Base-by-base conservation (phyloP, 2,113 vertebrate genomes). In the Chaetorhynchus papuensis region DNA sequence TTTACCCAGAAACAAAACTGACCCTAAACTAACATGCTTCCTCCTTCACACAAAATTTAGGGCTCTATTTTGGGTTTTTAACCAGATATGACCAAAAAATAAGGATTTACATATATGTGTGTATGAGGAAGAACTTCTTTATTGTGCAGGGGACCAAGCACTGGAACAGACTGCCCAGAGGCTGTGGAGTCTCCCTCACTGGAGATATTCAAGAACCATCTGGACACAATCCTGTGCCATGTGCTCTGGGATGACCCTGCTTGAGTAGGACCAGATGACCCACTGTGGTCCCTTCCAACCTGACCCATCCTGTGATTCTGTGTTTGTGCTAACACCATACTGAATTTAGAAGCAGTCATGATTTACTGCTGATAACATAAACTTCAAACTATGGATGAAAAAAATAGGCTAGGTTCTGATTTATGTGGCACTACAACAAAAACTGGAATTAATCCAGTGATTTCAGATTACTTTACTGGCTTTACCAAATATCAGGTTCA, bases 401-500 rank as follows among this genome's bases (percentile, higher is more conserved):
- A 27, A 81, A 92, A 85, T 4, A 63, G 33, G 68, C 14, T 68
- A 89, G 18, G 13, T 91, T 90, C 72, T 75, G 57, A 92, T 84
- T 88, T 78, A 69, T 68, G 42, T 72, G 72, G 69, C 65, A 57
- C 28, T 77, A 79, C 39, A 79, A 61, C 26, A 96, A 96, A 90
- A 93, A 49, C 13, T 93, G 83, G 86, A 94, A 83, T 52, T 79
- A 93, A 88, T 81, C 79, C 71, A 96, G 56, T 42, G 64, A 93
- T 66, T 96, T 93, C 56, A 95, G 69, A 88, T 94, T 87, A 90
- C 71, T 90, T 87, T 60, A 66, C 89, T 53, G 49, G 54, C 56
- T 94, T 94, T 90, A 84, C 83, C 56, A 84, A 94, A 93, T 91
- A 97, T 90, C 80, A 95, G 68, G 84, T 92, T 89, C 60, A 94